A percentile compares a stretch with the other conserved stretches of the same genome.
phyloP scores from a whole-genome alignment of 1,140 invertebrate genomes.

The Odontomachus brunneus region DNA sequence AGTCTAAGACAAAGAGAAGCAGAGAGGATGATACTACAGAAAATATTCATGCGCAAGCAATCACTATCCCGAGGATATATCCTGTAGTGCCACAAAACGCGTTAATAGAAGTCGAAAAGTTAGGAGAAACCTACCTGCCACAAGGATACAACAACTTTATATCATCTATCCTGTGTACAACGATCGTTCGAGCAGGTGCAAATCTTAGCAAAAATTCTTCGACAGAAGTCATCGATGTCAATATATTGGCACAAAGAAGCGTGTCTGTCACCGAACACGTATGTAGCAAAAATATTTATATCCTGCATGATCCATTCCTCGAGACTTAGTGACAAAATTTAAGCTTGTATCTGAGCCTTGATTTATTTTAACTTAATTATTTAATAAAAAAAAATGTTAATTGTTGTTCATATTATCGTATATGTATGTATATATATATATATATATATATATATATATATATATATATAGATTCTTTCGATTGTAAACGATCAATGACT shows the following conservation, averaged over 20 bases:
- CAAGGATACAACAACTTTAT: not conserved
- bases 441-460: no score
- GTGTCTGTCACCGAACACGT: constrained; percentile 70
- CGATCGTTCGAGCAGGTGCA: constrained; percentile 72
- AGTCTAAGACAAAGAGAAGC: not conserved
- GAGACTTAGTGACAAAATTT: not conserved
- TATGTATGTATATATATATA: no score
- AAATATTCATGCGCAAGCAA: not conserved
- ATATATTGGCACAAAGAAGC: constrained; percentile 60
- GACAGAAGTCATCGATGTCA: constrained; percentile 75
- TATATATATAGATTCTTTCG: no score
- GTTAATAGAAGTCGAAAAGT: constrained; percentile 50
- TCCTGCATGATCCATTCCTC: no score
- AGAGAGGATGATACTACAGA: not conserved
- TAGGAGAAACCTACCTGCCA: constrained; percentile 20
- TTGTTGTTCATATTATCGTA: not conserved
- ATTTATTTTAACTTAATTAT: constrained; percentile 4
- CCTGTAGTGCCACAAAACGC: constrained; percentile 61
- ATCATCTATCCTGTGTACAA: not conserved
- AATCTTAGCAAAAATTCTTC: constrained; percentile 61
- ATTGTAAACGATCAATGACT: no score
- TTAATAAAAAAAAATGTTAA: no score
- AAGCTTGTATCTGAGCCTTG: not conserved
- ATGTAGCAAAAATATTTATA: constrained; percentile 37
- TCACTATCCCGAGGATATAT: constrained; percentile 52